Conservation (phyloP, 2,113 vertebrate species). For the Puma concolor region DNA sequence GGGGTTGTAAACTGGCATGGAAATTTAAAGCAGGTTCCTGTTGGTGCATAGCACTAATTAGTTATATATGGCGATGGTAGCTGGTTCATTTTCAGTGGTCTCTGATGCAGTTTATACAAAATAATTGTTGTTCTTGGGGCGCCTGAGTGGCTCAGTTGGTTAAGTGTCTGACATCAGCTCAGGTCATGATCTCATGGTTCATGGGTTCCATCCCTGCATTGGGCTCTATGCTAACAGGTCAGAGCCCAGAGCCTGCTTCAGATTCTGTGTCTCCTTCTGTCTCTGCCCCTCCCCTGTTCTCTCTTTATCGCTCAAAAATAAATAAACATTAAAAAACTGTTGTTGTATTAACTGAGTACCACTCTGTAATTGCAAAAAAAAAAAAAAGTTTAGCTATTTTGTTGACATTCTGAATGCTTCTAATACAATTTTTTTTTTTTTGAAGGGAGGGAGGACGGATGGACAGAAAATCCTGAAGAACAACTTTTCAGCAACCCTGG, state of each 20-base stretch:
- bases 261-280: no score
- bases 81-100: constrained; percentile 92
- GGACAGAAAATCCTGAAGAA: not conserved
- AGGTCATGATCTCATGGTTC: no score
- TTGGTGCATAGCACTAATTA: constrained; percentile 83
- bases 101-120: constrained; percentile 91
- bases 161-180: no score
- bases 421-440: constrained; percentile 94
- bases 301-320: no score
- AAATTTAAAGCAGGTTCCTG: constrained; percentile 90
- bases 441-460: no score
- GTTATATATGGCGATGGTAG: no score
- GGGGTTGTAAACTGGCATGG: constrained; percentile 61
- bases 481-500: not conserved
- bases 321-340: no score
- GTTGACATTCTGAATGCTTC: constrained; percentile 98
- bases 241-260: no score
- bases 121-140: constrained; percentile 89
- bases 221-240: no score
- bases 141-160: no score
- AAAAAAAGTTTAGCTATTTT: constrained; percentile 93
- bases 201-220: no score
- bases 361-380: constrained; percentile 97
- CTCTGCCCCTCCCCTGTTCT: no score
- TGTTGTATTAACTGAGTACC: constrained; percentile 93